These are phyloP conservation scores for Pseudorasbora parva DNA, from an alignment of 2,113 vertebrate species.

Conservation along the genomic window DNA sequence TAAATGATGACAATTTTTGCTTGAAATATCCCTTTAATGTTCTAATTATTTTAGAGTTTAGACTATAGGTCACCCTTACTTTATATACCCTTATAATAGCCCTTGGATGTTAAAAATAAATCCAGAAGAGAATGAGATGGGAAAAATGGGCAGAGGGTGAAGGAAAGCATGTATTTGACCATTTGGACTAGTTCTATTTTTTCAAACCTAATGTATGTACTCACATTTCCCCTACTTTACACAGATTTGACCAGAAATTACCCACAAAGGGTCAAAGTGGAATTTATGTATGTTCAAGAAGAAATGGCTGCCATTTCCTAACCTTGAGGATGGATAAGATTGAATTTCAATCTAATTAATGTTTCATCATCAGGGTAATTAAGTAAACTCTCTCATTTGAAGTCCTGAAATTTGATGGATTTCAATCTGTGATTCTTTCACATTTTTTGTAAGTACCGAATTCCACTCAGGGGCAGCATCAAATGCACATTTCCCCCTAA, in stretches of 20 bases:
- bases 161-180: background rate
- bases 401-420: background rate
- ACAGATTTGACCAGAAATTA: conserved; percentile 3
- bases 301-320: background rate
- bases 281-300: background rate
- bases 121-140: background rate
- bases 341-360: background rate
- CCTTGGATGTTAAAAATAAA: background rate
- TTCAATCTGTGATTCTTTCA: conserved; percentile 11
- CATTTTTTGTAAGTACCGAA: background rate
- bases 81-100: background rate
- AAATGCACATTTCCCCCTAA: conserved; percentile 36
- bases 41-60: background rate
- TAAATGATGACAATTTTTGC: background rate
- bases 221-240: background rate
- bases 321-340: background rate
- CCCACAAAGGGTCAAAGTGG: background rate
- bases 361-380: conserved; percentile 21
- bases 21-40: background rate
- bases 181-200: background rate
- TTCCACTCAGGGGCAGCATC: conserved; percentile 22
- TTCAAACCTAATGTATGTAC: background rate
- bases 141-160: background rate
- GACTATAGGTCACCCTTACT: background rate
- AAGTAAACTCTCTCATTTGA: conserved; percentile 17